phyloP scores from a whole-genome alignment of 2,113 vertebrate genomes.

The Nothobranchius furzeri region DNA sequence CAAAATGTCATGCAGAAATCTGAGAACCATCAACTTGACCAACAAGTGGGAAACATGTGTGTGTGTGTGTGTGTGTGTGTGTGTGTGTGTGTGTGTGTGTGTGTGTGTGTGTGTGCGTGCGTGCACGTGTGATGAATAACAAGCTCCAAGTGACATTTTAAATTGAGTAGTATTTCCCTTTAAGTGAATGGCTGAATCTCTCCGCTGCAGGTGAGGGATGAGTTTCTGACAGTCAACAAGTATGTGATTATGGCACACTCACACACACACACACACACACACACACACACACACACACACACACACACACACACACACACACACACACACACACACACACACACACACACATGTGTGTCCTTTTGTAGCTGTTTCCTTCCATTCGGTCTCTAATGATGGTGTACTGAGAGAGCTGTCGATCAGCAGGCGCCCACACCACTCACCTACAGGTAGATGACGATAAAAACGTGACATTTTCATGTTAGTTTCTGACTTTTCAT shows the following conservation, averaged over 20 bases:
- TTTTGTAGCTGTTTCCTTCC: conserved; percentile 63
- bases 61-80: conserved; percentile 14
- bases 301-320: conserved; percentile 3
- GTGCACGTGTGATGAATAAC: conserved; percentile 53
- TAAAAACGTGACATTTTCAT: conserved; percentile 10
- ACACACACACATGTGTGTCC: conserved; percentile 11
- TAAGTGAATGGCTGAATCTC: conserved; percentile 42
- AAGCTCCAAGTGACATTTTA: conserved; percentile 46
- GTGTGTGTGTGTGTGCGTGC: conserved; percentile 27
- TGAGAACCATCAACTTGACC: conserved; percentile 58
- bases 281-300: conserved; percentile 16
- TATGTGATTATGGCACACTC: conserved; percentile 36
- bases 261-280: conserved; percentile 5
- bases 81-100: conserved; percentile 36
- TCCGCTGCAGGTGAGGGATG: conserved; percentile 38
- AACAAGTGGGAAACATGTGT: conserved; percentile 49
- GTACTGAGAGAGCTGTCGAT: conserved; percentile 62
- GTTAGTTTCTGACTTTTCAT: conserved; percentile 7
- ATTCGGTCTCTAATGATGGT: conserved; percentile 49
- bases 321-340: conserved; percentile 14
- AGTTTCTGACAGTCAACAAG: conserved; percentile 46
- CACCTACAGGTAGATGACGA: conserved; percentile 18
- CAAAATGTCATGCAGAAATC: conserved; percentile 64
- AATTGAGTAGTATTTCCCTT: conserved; percentile 51
- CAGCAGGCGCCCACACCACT: no score